Evolutionary conservation across 2,888 invertebrate genomes (phyloP).

Genomic region (Apodemia duryi): DNA sequence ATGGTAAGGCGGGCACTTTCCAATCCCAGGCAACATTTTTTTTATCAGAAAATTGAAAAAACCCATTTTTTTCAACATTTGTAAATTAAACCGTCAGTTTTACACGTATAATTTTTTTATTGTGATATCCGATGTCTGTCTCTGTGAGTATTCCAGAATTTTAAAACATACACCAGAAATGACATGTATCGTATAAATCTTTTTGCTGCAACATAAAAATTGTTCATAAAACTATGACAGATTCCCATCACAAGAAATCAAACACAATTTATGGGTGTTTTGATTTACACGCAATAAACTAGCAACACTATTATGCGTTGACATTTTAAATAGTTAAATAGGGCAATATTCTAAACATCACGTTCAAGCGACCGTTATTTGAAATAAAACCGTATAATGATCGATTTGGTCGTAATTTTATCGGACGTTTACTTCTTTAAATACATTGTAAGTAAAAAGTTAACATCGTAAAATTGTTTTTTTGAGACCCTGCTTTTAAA

Average conservation of each 20-base stretch:
- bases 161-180: background rate
- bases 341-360: slow-evolving; percentile 63
- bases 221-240: slow-evolving; percentile 15
- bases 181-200: background rate
- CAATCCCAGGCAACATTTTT: too few species aligned
- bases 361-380: slow-evolving; percentile 57
- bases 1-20: too few species aligned
- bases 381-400: slow-evolving; percentile 46
- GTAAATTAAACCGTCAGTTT: too few species aligned
- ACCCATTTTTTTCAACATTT: too few species aligned
- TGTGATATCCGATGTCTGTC: slow-evolving; percentile 1
- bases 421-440: background rate
- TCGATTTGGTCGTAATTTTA: slow-evolving; percentile 38
- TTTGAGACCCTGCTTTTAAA: background rate
- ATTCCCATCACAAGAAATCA: slow-evolving; percentile 45
- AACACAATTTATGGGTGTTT: slow-evolving; percentile 53
- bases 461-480: background rate
- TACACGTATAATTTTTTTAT: slow-evolving; percentile 2
- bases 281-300: slow-evolving; percentile 68
- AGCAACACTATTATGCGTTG: slow-evolving; percentile 61
- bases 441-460: slow-evolving; percentile 43
- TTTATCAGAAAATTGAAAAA: too few species aligned
- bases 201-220: slow-evolving; percentile 9
- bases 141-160: background rate
- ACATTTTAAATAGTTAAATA: slow-evolving; percentile 65